Evolutionary conservation across 2,888 invertebrate species (phyloP).

Genomic region (Leptopilina syphax): DNA sequence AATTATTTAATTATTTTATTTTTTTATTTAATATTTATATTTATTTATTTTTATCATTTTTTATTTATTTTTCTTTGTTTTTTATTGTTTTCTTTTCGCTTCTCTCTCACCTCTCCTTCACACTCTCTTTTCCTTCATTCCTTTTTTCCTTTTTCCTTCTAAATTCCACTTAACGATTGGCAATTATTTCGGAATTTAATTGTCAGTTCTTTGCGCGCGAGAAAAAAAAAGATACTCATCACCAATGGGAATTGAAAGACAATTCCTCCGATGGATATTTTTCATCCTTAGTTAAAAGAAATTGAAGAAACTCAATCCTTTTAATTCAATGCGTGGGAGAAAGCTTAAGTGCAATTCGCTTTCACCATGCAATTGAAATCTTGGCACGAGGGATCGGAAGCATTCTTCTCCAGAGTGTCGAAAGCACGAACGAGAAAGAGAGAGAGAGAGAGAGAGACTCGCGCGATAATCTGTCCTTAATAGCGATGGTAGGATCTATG

Average conservation of each 20-base stretch:
- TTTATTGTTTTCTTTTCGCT: too few relatives aligned
- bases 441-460: conserved; percentile 11
- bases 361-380: conserved; percentile 31
- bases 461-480: conserved; percentile 33
- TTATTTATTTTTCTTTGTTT: too few relatives aligned
- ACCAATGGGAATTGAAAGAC: background rate
- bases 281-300: background rate
- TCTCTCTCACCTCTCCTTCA: too few relatives aligned
- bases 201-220: too few relatives aligned
- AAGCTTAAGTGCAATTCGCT: conserved; percentile 31
- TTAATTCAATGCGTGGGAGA: conserved; percentile 11
- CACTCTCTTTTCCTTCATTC: too few relatives aligned
- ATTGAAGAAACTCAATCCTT: background rate
- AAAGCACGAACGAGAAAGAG: conserved; percentile 18
- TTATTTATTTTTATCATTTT: too few relatives aligned
- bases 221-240: too few relatives aligned
- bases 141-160: too few relatives aligned
- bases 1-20: too few relatives aligned
- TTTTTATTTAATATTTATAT: too few relatives aligned
- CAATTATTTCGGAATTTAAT: too few relatives aligned
- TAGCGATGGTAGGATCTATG: conserved; percentile 38
- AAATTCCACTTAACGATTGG: too few relatives aligned
- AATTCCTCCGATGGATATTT: background rate
- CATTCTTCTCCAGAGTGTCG: conserved; percentile 30
- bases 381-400: conserved; percentile 32